phyloP scores from a whole-genome alignment of 1,140 invertebrate species.

The Heliconius eleuchia region DNA sequence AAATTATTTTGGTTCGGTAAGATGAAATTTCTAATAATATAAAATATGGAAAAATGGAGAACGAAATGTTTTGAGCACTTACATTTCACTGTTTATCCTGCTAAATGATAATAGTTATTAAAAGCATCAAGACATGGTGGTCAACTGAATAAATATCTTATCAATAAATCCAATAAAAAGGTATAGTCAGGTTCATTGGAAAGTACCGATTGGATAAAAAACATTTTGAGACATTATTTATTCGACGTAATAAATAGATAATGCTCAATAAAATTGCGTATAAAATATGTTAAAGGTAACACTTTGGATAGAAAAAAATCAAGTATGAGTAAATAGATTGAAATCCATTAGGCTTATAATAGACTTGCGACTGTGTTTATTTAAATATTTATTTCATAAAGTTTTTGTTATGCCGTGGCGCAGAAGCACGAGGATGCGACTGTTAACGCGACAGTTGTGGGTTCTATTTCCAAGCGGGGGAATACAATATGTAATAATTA shows the following conservation, averaged over 20 bases:
- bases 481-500: too few relatives aligned
- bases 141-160: background rate
- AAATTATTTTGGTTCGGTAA: too few relatives aligned
- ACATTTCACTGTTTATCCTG: background rate
- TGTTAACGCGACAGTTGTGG: too few relatives aligned
- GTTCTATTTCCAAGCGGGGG: too few relatives aligned
- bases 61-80: background rate
- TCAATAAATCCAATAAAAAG: slow-evolving; percentile 21
- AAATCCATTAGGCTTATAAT: background rate
- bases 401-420: too few relatives aligned
- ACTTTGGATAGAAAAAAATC: slow-evolving; percentile 31
- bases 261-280: slow-evolving; percentile 54
- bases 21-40: too few relatives aligned
- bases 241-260: slow-evolving; percentile 63
- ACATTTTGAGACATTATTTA: slow-evolving; percentile 42
- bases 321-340: slow-evolving; percentile 28
- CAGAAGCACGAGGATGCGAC: too few relatives aligned
- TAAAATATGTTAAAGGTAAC: slow-evolving; percentile 53
- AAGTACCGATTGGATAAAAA: slow-evolving; percentile 44
- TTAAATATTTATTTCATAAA: too few relatives aligned
- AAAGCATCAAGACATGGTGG: background rate
- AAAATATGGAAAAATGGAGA: too few relatives aligned
- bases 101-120: background rate
- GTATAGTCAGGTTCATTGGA: slow-evolving; percentile 29
- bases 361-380: background rate